Base-by-base conservation (phyloP, 2,888 invertebrate genomes). In the Megalurothrips usitatus region DNA sequence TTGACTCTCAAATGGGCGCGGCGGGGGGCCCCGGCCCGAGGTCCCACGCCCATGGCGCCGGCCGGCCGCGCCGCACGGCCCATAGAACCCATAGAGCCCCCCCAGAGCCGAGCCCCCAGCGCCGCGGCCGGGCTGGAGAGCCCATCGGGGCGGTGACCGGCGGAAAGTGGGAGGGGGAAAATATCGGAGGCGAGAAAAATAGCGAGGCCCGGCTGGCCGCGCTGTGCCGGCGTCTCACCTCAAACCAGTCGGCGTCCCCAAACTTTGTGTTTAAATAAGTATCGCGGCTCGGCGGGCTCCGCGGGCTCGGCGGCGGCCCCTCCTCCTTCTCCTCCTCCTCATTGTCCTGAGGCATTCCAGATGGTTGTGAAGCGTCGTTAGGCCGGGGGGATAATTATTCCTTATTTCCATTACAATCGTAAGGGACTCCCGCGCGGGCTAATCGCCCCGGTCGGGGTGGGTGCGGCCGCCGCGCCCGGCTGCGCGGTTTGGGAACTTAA, bases 381-480 rank as follows among this genome's bases (percentile, higher is more conserved):
- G 68, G 34, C 34, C 34, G 34, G 34, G 14, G 19, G 58, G 26
- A 23, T 75, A 75, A 75, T 75, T 75, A 75, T 75, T 75, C 68
- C 68, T 75, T 75, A 75, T 75, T 75, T 75, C 68, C 68, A 75
- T 75, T 75, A 23, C 26, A 75, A 75, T 75, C 68, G 68, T 58
- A 43, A 43, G 6, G 34, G 34, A 43, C 34, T 43, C 34, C 34
- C 6, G 6, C 3, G 19, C 23, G 26, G 10, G 68, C 68, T 75
- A 75, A 75, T 75, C 68, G 68, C 26, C 58, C 6, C 58, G 14
- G 52, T 17, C 52, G n/a, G 17, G 58, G 58, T 58, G 58, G 11
- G 58, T 11, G 17, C 58, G 68, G 26, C 3, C n/a, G 68, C 23
- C 68, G 23, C 68, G n/a, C 52, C 52, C 3, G 11, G 58, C 58